Evolutionary conservation across 2,888 invertebrate genomes (phyloP), one percentile per base, ranked within the genome.

Genomic region (Metalampra italica): DNA sequence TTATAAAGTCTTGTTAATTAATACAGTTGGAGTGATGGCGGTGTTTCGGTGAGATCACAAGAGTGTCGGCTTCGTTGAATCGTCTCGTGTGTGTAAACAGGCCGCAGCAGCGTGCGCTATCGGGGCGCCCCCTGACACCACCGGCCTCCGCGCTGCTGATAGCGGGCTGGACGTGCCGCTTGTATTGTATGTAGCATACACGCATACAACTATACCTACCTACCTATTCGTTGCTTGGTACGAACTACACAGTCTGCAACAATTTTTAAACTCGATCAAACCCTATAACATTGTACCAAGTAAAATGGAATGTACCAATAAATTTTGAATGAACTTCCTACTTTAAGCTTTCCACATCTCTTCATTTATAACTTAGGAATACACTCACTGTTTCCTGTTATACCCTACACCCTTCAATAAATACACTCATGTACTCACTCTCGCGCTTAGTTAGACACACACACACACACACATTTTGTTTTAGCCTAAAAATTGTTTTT

Each of bases 61-160:
- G n/a, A n/a, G 64, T 66, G 76, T 71, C 79, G 80, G 81, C 77
- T 59, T 53, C 64, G 74, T 73, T 75, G 64, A 71, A 73, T 66
- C 67, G 56, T 59, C 57, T 63, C 62, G 71, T 65, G 63, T 71
- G 53, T 68, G 75, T 77, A 82, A 79, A 82, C 78, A 80, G 52
- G 50, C 30, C 64, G 66, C 56, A 64, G 57, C 57, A 57, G 62
- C 67, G 66, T 67, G 66, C 71, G 71, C 73, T 80, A 85, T 83
- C 82, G 67, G 63, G 71, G 59, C 69, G 83, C 80, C 83, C 85
- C 75, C 72, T 85, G 85, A 85, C 85, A 75, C 46, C 85, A 75
- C 46, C 68, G 62, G 62, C 60, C 58, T 59, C 65, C 63, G 60
- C 67, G 62, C 60, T 62, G 62, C 60, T 62, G 79, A 77, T 72